A percentile compares a stretch with the other conserved stretches of the same genome.
Conservation (phyloP, 2,888 invertebrate species). For the Sarcophaga variegata region DNA sequence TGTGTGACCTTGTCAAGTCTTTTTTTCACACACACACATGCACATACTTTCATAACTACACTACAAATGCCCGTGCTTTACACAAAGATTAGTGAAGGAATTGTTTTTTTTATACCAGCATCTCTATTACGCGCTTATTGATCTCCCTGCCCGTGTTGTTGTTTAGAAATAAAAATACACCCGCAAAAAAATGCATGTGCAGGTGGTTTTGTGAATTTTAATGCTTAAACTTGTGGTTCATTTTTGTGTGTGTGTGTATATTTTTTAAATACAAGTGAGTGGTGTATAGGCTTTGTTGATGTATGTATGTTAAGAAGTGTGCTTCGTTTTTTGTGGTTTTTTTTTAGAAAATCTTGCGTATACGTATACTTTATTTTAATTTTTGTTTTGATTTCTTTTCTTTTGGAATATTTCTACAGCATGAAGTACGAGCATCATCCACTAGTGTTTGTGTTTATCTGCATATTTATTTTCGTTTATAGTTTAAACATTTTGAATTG, state of each 20-base stretch:
- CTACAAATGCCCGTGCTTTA: not conserved
- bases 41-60: not conserved
- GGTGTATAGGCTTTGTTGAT: not conserved
- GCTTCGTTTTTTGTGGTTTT: too few species aligned
- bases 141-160: not conserved
- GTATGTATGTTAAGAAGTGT: too few species aligned
- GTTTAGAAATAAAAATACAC: not conserved
- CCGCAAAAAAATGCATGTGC: not conserved
- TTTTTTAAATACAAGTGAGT: not conserved
- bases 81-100: not conserved
- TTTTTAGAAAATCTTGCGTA: too few species aligned
- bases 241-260: not conserved
- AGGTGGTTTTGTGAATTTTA: not conserved
- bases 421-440: too few species aligned
- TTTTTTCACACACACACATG: not conserved
- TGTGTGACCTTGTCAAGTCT: conserved; percentile 35
- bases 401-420: too few species aligned
- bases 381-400: too few species aligned
- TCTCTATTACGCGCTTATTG: conserved; percentile 16
- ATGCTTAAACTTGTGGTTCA: not conserved
- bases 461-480: too few species aligned
- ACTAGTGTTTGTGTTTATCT: too few species aligned
- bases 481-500: too few species aligned
- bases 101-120: not conserved
- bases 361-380: too few species aligned